These are phyloP conservation scores for Leptura quadrifasciata DNA, from an alignment of 2,888 invertebrate genomes.

Conservation along the genomic window DNA sequence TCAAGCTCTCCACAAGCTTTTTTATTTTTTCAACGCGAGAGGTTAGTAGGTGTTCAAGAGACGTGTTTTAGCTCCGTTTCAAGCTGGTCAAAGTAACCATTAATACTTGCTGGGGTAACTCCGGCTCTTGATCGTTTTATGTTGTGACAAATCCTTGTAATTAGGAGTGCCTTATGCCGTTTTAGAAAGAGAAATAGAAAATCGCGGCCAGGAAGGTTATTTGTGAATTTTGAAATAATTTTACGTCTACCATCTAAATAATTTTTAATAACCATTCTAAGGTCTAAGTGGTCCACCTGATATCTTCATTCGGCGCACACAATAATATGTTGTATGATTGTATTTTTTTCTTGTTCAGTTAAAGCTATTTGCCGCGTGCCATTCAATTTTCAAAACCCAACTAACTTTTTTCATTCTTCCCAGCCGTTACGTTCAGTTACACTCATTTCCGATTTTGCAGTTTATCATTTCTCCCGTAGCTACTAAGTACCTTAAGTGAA, in stretches of 20 bases:
- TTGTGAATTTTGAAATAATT: constrained; percentile 11
- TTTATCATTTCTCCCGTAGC: too few relatives aligned
- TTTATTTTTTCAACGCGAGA: too few relatives aligned
- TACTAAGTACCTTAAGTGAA: too few relatives aligned
- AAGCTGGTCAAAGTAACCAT: too few relatives aligned
- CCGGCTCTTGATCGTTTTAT: constrained; percentile 57
- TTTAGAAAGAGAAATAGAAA: constrained; percentile 54
- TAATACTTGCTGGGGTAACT: constrained; percentile 15
- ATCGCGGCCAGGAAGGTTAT: constrained; percentile 39
- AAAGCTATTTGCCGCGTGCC: not conserved
- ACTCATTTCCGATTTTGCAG: too few relatives aligned
- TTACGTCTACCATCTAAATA: constrained; percentile 17
- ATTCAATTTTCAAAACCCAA: too few relatives aligned
- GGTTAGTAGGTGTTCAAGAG: too few relatives aligned
- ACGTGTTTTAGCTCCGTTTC: too few relatives aligned
- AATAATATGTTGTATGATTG: not conserved
- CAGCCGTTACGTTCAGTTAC: too few relatives aligned
- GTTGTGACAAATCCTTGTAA: constrained; percentile 57
- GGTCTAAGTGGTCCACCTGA: not conserved
- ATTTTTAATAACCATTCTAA: not conserved
- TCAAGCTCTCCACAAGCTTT: too few relatives aligned
- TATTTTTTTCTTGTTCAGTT: not conserved
- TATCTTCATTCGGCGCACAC: not conserved
- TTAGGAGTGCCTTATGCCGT: constrained; percentile 56
- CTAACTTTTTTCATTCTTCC: too few relatives aligned